Evolutionary conservation across 2,113 vertebrate genomes (phyloP), one percentile per base, ranked within the genome.

Genomic region (Cheirogaleus medius): DNA sequence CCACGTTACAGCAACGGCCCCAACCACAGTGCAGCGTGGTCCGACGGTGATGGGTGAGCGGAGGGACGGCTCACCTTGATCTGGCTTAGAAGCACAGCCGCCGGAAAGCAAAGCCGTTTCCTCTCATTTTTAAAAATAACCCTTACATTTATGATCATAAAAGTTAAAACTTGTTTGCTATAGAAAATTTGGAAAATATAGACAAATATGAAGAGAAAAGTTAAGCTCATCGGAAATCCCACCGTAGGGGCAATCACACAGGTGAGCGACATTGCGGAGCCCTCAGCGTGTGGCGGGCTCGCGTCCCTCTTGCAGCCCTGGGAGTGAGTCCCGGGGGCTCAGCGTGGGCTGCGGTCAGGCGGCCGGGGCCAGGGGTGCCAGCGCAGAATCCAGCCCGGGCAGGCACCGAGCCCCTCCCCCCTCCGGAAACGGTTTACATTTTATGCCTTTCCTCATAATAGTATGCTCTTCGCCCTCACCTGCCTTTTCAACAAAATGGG

Each of bases 21-120:
- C 11, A 5, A 88, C 11, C 42, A 37, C 21, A 25, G 0, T 0
- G 18, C 8, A 60, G 47, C 1, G 6, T 63, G 37, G 15, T 69
- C 54, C 2, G 17, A 32, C 6, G 0, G 17, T 54, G 27, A 64
- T 1, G 13, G 12, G 37, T 23, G 23, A 73, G 18, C 15, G 5
- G 23, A 27, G 20, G 32, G 14, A 27, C 0, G 4, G 10, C 10
- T 82, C 18, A 20, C 25, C 42, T 27, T 25, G 14, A 21, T 27
- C 47, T 37, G 23, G 49, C 49, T 78, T 37, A 29, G 4, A 58
- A 68, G 49, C 2, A 6, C 63, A 39, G 21, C 5, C 49, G 3
- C 23, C 74, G 21, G 11, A n/a, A 44, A 54, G 15, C 42, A 74
- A 52, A 7, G 27, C 8, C 23, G 25, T 37, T 58, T 47, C 54